These are phyloP conservation scores for Autographa gamma DNA, from an alignment of 2,888 invertebrate species.

Conservation along the genomic window DNA sequence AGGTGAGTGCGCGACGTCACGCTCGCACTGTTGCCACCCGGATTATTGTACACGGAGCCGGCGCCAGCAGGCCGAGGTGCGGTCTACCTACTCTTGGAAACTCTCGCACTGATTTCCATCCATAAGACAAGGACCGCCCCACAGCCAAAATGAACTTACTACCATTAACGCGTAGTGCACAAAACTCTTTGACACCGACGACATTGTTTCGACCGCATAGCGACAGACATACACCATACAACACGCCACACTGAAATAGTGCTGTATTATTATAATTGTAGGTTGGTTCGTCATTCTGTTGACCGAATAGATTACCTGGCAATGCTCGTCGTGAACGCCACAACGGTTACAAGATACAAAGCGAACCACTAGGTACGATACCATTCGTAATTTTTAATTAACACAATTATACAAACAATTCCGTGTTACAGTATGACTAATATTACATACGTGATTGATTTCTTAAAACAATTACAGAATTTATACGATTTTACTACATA, in stretches of 20 bases:
- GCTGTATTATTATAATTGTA: conserved; percentile 38
- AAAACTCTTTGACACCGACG: conserved; percentile 38
- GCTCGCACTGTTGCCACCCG: conserved; percentile 82
- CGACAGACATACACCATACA: conserved; percentile 36
- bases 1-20: conserved; percentile 83
- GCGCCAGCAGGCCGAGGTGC: conserved; percentile 75
- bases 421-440: conserved; percentile 25
- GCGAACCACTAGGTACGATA: conserved; percentile 18
- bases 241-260: conserved; percentile 34
- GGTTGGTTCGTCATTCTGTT: conserved; percentile 14
- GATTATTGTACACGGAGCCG: conserved; percentile 72
- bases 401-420: conserved; percentile 42
- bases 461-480: conserved; percentile 28
- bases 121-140: conserved; percentile 51
- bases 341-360: conserved; percentile 17
- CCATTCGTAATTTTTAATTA: conserved; percentile 46
- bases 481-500: conserved; percentile 21
- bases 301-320: conserved; percentile 39
- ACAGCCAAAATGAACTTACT: conserved; percentile 52
- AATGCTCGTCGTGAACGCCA: conserved; percentile 22
- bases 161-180: conserved; percentile 38
- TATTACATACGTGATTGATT: conserved; percentile 38
- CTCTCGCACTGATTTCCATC: conserved; percentile 63
- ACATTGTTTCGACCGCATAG: conserved; percentile 33
- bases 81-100: conserved; percentile 71